Conservation (phyloP, 2,797 vertebrate genomes). For the Epinephelus awoara region DNA sequence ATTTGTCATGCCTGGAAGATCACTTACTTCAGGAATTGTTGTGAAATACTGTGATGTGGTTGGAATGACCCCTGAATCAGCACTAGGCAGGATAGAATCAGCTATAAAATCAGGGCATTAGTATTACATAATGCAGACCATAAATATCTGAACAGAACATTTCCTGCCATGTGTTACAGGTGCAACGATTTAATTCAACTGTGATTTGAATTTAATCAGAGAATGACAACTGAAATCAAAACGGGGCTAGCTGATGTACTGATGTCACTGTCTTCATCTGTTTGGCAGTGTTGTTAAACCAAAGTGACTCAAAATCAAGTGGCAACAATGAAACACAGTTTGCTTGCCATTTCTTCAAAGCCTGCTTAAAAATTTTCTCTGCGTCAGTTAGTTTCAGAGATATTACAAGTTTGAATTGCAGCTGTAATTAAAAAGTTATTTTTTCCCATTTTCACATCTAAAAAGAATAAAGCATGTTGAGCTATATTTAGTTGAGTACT, state of each 20-base stretch:
- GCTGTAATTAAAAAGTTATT: too few relatives aligned
- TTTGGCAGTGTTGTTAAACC: too few relatives aligned
- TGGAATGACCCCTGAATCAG: background rate
- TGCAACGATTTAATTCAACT: background rate
- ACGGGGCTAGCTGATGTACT: background rate
- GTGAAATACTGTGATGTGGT: too few relatives aligned
- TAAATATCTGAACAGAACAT: conserved; percentile 11
- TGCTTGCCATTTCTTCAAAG: too few relatives aligned
- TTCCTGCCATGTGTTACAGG: background rate
- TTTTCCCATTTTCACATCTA: background rate
- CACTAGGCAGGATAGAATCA: background rate
- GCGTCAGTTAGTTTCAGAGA: too few relatives aligned
- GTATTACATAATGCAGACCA: background rate
- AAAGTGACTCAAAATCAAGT: too few relatives aligned
- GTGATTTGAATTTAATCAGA: conserved; percentile 9
- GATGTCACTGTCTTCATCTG: too few relatives aligned
- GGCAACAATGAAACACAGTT: too few relatives aligned
- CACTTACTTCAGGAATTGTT: background rate
- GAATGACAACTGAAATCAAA: background rate
- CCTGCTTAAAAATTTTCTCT: too few relatives aligned
- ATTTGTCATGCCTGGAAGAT: background rate
- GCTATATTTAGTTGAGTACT: background rate
- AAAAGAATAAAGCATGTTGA: background rate
- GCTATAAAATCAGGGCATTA: background rate
- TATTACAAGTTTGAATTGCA: too few relatives aligned